Evolutionary conservation across 2,797 vertebrate genomes (phyloP).

Genomic region (Myripristis jacobus): DNA sequence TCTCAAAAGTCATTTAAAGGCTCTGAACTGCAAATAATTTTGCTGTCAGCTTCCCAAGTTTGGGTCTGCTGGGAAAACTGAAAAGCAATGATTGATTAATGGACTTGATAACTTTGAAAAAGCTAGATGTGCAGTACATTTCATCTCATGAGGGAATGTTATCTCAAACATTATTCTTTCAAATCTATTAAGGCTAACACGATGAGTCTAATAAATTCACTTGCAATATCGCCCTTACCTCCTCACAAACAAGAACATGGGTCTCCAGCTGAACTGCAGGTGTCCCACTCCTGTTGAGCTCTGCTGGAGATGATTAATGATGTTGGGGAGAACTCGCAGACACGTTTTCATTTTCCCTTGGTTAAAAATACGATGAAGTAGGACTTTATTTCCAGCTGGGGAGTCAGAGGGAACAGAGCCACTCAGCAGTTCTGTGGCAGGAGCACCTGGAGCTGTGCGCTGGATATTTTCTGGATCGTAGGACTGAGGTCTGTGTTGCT

Average conservation of each 20-base stretch:
- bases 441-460: slow-evolving; percentile 62
- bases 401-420: slow-evolving; percentile 44
- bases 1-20: background rate
- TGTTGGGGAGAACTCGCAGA: slow-evolving; percentile 20
- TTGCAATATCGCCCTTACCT: slow-evolving; percentile 1
- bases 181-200: background rate
- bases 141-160: background rate
- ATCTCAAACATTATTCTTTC: background rate
- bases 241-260: slow-evolving; percentile 29
- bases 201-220: background rate
- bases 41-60: background rate
- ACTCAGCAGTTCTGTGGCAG: slow-evolving; percentile 72
- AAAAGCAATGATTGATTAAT: no score
- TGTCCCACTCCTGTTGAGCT: slow-evolving; percentile 33
- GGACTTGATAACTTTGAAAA: no score
- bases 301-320: slow-evolving; percentile 63
- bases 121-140: no score
- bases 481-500: background rate
- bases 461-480: background rate
- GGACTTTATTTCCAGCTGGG: slow-evolving; percentile 45
- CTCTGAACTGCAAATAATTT: background rate
- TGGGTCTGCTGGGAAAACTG: no score
- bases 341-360: slow-evolving; percentile 55
- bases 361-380: slow-evolving; percentile 70
- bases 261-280: slow-evolving; percentile 38